A percentile compares a stretch with the other conserved stretches of the same genome.
Conservation (phyloP, 30 jellyfish, hydroid and myxozoan species). For the Mastigias papua region DNA sequence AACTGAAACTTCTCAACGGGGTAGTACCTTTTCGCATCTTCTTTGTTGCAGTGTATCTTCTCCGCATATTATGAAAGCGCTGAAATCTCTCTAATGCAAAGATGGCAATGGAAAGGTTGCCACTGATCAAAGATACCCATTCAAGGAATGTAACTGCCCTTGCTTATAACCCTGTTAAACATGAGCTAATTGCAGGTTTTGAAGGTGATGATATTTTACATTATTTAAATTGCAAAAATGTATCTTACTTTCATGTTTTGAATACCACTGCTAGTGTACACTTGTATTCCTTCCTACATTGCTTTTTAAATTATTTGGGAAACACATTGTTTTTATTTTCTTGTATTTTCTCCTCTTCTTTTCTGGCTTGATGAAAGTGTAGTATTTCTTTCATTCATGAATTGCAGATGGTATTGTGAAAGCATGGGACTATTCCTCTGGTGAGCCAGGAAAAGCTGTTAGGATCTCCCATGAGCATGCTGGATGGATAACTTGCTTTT, state of each 20-base stretch:
- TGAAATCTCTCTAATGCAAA: not conserved
- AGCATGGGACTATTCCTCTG: conserved; percentile 92
- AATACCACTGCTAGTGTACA: no score
- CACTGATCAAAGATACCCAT: conserved; percentile 80
- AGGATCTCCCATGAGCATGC: conserved; percentile 84
- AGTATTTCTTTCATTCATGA: not conserved
- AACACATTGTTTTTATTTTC: no score
- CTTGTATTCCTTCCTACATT: no score
- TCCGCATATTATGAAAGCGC: not conserved
- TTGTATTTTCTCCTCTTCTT: no score
- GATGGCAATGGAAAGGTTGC: conserved; percentile 93
- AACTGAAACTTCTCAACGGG: no score
- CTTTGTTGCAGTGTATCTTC: not conserved
- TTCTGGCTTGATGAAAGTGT: no score
- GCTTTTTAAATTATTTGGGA: no score
- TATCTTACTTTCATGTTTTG: not conserved
- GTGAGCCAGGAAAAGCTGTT: conserved; percentile 79
- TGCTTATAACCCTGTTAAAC: conserved; percentile 82
- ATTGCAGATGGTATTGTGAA: conserved; percentile 84
- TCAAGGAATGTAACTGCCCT: conserved; percentile 81
- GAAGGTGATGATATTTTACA: conserved; percentile 75
- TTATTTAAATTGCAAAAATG: not conserved
- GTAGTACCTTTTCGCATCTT: not conserved
- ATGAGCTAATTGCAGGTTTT: conserved; percentile 86
- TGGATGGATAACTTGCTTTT: conserved; percentile 89